phyloP scores from a whole-genome alignment of 2,113 vertebrate species.

The Vanacampus margaritifer region DNA sequence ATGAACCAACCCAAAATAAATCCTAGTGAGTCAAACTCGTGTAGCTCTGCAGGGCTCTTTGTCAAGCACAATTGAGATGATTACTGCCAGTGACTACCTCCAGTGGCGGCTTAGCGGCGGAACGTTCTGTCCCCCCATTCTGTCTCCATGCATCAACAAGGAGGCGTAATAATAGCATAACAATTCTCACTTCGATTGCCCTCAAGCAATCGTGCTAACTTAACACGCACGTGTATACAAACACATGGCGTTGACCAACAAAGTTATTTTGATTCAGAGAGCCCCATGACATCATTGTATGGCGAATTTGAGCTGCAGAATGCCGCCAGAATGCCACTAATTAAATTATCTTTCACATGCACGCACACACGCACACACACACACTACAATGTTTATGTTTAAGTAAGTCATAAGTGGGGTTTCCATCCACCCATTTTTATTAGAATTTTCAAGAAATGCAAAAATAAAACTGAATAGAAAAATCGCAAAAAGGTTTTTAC shows the following conservation, averaged over 20 bases:
- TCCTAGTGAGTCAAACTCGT: background rate
- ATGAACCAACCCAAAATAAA: constrained; percentile 36
- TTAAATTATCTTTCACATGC: constrained; percentile 12
- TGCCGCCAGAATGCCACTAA: constrained; percentile 39
- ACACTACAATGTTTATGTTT: background rate
- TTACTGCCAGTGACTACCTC: background rate
- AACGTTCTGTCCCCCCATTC: background rate
- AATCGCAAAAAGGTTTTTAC: too few relatives aligned
- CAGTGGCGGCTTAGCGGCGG: background rate
- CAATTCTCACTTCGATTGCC: constrained; percentile 17
- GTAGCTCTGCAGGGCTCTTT: constrained; percentile 8
- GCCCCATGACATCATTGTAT: constrained; percentile 29
- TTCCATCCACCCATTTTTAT: too few relatives aligned
- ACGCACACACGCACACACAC: too few relatives aligned
- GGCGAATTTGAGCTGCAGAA: constrained; percentile 50
- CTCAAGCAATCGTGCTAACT: constrained; percentile 19
- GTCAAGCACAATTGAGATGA: constrained; percentile 8
- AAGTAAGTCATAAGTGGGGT: too few relatives aligned
- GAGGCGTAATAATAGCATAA: background rate
- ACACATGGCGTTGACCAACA: constrained; percentile 25
- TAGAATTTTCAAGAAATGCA: too few relatives aligned
- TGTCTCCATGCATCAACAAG: constrained; percentile 1
- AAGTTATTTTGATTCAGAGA: constrained; percentile 21
- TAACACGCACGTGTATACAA: constrained; percentile 6
- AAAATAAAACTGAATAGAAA: too few relatives aligned